Conservation (phyloP, 2,888 invertebrate genomes). For the Drosophila macrospina region DNA sequence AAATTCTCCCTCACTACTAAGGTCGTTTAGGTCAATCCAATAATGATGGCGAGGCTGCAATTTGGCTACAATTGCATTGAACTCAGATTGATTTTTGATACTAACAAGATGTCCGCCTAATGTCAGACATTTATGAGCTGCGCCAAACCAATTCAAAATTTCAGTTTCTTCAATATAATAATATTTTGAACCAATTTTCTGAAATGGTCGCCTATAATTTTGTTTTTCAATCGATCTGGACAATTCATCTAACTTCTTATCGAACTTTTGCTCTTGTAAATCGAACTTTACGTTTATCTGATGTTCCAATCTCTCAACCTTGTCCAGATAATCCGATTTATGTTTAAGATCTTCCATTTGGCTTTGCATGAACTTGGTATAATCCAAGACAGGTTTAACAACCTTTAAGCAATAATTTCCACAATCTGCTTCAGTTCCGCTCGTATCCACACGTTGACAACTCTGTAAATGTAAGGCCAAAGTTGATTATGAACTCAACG, state of each 20-base stretch:
- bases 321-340: neutral
- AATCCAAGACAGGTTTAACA: neutral
- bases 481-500: neutral
- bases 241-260: neutral
- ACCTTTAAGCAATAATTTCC: constrained; percentile 5
- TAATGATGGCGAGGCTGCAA: neutral
- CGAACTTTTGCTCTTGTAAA: neutral
- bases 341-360: neutral
- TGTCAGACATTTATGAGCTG: constrained; percentile 1
- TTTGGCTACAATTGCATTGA: neutral
- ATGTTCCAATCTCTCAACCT: neutral
- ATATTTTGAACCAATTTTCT: constrained; percentile 20
- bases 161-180: constrained; percentile 15
- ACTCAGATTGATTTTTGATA: constrained; percentile 8
- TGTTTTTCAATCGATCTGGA: neutral
- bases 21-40: constrained; percentile 17
- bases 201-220: neutral
- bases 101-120: constrained; percentile 11
- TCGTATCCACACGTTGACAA: neutral
- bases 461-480: neutral
- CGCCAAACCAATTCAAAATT: constrained; percentile 16
- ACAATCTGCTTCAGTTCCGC: neutral
- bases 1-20: neutral
- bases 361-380: no score
- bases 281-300: neutral